A percentile compares a stretch with the other conserved stretches of the same genome.
Evolutionary conservation across 64 coral and sea anemone genomes (phyloP).

Genomic region (Pocillopora damicornis): DNA sequence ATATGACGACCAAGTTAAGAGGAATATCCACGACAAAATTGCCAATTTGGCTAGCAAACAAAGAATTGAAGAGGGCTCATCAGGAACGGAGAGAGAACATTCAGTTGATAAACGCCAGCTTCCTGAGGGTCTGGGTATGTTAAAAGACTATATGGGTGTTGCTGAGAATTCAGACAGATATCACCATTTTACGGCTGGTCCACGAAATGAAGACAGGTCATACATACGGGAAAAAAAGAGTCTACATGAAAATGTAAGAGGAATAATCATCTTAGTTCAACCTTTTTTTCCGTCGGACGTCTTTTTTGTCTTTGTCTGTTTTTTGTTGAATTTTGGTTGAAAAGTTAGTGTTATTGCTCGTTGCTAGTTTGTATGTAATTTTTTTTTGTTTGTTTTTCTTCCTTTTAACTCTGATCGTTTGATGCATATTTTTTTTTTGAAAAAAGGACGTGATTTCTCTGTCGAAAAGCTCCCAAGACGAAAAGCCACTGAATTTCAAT

Average conservation of each 20-base stretch:
- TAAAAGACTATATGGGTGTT: neutral
- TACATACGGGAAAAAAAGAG: neutral
- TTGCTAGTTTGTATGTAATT: neutral
- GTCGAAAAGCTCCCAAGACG: constrained; percentile 17
- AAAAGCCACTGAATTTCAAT: constrained; percentile 6
- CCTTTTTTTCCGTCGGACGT: no score
- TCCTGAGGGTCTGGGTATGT: constrained; percentile 12
- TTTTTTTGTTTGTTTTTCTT: neutral
- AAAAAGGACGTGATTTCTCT: constrained; percentile 23
- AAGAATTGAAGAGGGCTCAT: neutral
- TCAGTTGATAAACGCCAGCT: constrained; percentile 30
- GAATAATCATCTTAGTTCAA: neutral
- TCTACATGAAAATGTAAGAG: neutral
- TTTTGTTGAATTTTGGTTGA: no score
- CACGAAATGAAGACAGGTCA: neutral
- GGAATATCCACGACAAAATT: neutral
- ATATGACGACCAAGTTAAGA: constrained; percentile 18
- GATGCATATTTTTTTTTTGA: neutral
- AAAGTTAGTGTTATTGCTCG: no score
- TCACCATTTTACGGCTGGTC: neutral
- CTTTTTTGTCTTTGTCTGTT: no score
- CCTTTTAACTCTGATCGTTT: neutral
- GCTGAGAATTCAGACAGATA: neutral
- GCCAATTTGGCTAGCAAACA: neutral
- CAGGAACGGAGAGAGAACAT: constrained; percentile 20